These are phyloP conservation scores for Fragum sueziense DNA, from an alignment of 2,888 invertebrate genomes.

Conservation along the genomic window DNA sequence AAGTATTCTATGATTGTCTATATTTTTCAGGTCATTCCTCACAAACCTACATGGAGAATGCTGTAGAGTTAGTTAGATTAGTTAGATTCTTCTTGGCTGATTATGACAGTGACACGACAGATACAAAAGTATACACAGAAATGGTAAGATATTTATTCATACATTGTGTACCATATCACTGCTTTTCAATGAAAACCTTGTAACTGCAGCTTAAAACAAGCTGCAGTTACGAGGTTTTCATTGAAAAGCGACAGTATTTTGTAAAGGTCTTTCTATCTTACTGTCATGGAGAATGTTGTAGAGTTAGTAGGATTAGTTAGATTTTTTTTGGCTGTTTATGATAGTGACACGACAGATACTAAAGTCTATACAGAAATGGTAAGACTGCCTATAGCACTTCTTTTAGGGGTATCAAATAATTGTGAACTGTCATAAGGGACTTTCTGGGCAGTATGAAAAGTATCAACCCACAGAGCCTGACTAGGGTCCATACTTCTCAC, in stretches of 20 bases:
- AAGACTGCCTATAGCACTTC: no score
- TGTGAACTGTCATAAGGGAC: no score
- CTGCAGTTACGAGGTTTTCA: no score
- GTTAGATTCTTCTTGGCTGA: conserved; percentile 85
- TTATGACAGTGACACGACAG: conserved; percentile 83
- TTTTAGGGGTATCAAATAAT: no score
- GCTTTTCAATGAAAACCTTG: no score
- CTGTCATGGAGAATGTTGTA: conserved; percentile 85
- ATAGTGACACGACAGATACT: conserved; percentile 80
- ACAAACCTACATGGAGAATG: conserved; percentile 84
- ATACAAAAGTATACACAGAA: conserved; percentile 81
- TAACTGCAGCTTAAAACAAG: no score
- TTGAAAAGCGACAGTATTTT: no score
- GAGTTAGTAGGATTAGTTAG: conserved; percentile 85
- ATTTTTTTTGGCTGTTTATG: conserved; percentile 85
- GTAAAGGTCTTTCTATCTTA: conserved; percentile 81
- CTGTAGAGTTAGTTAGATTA: conserved; percentile 85
- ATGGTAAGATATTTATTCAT: conserved; percentile 72
- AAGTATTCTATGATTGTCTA: conserved; percentile 1
- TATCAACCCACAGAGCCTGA: no score
- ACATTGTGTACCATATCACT: no score
- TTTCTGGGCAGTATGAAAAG: no score
- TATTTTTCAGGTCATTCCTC: conserved; percentile 81
- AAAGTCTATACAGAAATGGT: conserved; percentile 82
- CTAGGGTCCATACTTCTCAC: no score